A percentile compares a stretch with the other conserved stretches of the same genome.
These are phyloP conservation scores for Hetaerina titia DNA, from an alignment of 2,888 invertebrate species.

Conservation along the genomic window DNA sequence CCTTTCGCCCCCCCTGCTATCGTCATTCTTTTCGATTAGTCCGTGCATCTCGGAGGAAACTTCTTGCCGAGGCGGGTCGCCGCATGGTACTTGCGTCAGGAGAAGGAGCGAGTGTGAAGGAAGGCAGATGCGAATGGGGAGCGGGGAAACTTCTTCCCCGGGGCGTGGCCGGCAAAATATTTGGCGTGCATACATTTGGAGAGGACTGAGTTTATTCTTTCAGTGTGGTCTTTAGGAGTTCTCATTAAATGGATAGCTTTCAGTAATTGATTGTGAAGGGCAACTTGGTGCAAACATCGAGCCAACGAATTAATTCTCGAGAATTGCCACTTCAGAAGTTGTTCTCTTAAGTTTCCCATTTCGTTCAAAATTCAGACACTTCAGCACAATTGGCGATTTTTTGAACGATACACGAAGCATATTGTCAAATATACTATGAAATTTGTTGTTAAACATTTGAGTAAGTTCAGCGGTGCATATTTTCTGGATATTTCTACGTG, in stretches of 20 bases:
- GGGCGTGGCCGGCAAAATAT: not conserved
- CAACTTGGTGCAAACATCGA: not conserved
- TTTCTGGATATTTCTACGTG: too few relatives aligned
- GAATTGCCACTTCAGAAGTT: not conserved
- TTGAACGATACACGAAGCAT: too few relatives aligned
- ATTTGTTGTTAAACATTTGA: too few relatives aligned
- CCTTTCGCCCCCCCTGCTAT: not conserved
- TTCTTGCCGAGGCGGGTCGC: not conserved
- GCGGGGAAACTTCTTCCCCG: not conserved
- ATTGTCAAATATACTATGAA: too few relatives aligned
- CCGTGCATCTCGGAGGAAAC: not conserved
- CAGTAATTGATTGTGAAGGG: not conserved
- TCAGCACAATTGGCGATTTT: too few relatives aligned
- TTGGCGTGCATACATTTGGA: not conserved
- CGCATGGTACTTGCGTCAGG: not conserved
- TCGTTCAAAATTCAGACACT: too few relatives aligned
- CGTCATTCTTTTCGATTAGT: not conserved
- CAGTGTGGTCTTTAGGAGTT: not conserved
- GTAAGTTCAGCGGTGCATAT: too few relatives aligned
- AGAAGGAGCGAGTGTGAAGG: not conserved
- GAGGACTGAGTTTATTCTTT: not conserved
- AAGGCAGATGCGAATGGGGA: not conserved
- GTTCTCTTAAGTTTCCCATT: too few relatives aligned
- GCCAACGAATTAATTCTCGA: not conserved
- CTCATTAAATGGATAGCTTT: not conserved